phyloP scores from a whole-genome alignment of 2,797 vertebrate genomes.

The Petrocephalus sullivani region DNA sequence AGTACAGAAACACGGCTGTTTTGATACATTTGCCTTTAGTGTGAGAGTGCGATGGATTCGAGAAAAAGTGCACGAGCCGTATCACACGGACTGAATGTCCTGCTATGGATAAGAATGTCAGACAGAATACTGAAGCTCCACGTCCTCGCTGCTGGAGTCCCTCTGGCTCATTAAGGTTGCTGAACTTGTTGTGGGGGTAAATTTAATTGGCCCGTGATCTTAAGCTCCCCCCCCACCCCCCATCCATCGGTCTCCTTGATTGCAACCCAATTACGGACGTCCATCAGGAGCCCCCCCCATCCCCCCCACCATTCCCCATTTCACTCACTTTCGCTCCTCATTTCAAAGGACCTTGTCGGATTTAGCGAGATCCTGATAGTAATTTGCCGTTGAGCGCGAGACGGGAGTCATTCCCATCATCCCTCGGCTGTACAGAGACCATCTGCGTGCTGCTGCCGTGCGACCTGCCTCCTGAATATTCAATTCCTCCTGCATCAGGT shows the following conservation, averaged over 20 bases:
- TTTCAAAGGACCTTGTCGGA: constrained; percentile 12
- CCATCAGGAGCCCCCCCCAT: not conserved
- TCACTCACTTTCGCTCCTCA: constrained; percentile 6
- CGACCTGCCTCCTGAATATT: constrained; percentile 68
- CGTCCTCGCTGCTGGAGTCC: not conserved
- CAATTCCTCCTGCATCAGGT: constrained; percentile 66
- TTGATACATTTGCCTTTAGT: not conserved
- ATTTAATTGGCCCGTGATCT: constrained; percentile 25
- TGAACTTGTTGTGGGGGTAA: constrained; percentile 6
- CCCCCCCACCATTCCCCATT: not conserved
- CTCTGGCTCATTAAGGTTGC: not conserved
- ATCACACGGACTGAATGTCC: not conserved
- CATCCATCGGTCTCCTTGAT: constrained; percentile 25
- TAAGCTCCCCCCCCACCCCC: constrained; percentile 4
- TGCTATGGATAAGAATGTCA: not conserved
- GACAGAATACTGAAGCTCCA: not conserved
- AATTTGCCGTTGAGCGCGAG: constrained; percentile 46
- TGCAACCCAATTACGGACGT: not conserved
- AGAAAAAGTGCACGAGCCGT: not conserved
- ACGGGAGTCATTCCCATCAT: constrained; percentile 50
- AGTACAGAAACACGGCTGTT: not conserved
- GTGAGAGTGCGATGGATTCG: not conserved
- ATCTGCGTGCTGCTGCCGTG: constrained; percentile 63
- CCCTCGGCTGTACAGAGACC: constrained; percentile 59
- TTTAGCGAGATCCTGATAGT: constrained; percentile 43